Percentiles rank a stretch among this genome's conserved stretches.
Evolutionary conservation across 1,140 invertebrate species (phyloP).

Genomic region (Hyposmocoma kahamanoa): DNA sequence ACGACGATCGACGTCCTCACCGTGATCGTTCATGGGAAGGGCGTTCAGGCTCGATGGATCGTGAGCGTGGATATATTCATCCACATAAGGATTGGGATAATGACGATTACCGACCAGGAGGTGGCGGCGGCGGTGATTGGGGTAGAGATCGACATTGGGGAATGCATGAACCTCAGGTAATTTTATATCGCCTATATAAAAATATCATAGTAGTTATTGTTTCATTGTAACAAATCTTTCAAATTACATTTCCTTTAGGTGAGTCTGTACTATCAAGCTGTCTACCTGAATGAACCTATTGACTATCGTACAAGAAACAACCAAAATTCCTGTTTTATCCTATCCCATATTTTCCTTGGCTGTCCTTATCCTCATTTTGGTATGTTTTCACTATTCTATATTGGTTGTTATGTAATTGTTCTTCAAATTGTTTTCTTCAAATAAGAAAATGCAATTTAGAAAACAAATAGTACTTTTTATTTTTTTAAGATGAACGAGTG

Average conservation of each 20-base stretch:
- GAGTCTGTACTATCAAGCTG: constrained; percentile 43
- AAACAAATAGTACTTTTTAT: background rate
- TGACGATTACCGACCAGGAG: constrained; percentile 59
- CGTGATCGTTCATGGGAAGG: constrained; percentile 69
- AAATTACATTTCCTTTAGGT: constrained; percentile 23
- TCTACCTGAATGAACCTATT: constrained; percentile 57
- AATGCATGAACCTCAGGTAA: constrained; percentile 64
- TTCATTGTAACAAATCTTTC: constrained; percentile 4
- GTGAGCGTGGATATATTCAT: constrained; percentile 66
- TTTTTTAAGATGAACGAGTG: constrained; percentile 60
- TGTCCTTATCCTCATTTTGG: constrained; percentile 63
- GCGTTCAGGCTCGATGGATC: constrained; percentile 61
- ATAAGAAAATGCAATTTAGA: background rate
- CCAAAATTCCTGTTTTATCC: constrained; percentile 50
- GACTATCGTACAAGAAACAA: constrained; percentile 52
- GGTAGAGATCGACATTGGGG: constrained; percentile 66
- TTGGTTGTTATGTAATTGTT: constrained; percentile 5
- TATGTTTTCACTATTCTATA: constrained; percentile 27
- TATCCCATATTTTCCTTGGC: constrained; percentile 68
- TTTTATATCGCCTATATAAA: too few relatives aligned
- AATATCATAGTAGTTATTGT: too few relatives aligned
- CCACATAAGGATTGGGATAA: constrained; percentile 71
- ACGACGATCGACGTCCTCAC: constrained; percentile 57
- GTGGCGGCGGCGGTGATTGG: constrained; percentile 67
- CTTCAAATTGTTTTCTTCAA: background rate